phyloP scores from a whole-genome alignment of 1,140 invertebrate species.

The Himalopsyche phryganea region DNA sequence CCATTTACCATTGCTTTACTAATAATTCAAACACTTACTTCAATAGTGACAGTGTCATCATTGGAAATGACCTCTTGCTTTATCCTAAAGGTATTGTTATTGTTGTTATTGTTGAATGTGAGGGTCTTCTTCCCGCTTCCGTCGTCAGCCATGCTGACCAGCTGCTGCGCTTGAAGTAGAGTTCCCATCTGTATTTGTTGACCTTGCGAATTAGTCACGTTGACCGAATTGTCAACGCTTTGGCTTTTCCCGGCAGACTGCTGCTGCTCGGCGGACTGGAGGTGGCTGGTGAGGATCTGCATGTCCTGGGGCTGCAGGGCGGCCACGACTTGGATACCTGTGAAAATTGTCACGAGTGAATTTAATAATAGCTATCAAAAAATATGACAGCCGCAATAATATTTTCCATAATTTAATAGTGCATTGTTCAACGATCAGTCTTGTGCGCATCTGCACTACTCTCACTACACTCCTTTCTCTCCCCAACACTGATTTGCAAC shows the following conservation, averaged over 20 bases:
- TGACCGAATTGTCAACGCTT: slow-evolving; percentile 25
- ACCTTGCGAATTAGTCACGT: too few relatives aligned
- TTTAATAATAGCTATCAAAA: neutral
- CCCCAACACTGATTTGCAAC: too few relatives aligned
- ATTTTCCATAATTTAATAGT: too few relatives aligned
- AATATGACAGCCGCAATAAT: too few relatives aligned
- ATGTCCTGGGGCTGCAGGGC: slow-evolving; percentile 64
- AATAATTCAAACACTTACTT: slow-evolving; percentile 41
- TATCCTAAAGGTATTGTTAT: slow-evolving; percentile 37
- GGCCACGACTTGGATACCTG: slow-evolving; percentile 63
- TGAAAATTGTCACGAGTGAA: neutral
- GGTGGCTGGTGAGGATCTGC: slow-evolving; percentile 45
- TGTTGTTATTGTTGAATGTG: slow-evolving; percentile 39
- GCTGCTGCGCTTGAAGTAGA: slow-evolving; percentile 42
- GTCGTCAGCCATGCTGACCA: slow-evolving; percentile 53
- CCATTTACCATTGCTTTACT: too few relatives aligned
- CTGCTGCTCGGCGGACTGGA: slow-evolving; percentile 23
- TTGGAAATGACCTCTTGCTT: slow-evolving; percentile 51
- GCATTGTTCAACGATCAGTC: too few relatives aligned
- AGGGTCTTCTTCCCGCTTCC: slow-evolving; percentile 39
- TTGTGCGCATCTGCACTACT: too few relatives aligned
- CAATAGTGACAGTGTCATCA: slow-evolving; percentile 39
- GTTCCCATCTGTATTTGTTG: slow-evolving; percentile 21
- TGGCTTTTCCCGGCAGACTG: slow-evolving; percentile 28
- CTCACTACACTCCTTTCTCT: too few relatives aligned